Evolutionary conservation across 2,888 invertebrate genomes (phyloP).

Genomic region (Acanthacorydalis orientalis): DNA sequence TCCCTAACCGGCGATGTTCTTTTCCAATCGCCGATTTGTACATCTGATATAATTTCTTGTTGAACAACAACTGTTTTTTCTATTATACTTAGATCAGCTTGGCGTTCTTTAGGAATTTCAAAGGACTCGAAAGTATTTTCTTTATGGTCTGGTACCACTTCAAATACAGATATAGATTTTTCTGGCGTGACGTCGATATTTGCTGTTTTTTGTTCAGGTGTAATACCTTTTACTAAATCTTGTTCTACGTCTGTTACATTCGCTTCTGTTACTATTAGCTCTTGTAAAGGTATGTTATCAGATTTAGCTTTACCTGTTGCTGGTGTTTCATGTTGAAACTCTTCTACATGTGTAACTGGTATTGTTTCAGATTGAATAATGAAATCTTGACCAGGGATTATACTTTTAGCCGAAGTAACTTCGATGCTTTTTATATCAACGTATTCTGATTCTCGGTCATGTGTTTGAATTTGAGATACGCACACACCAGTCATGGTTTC

Average conservation of each 20-base stretch:
- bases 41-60: constrained; percentile 28
- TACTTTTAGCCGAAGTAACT: constrained; percentile 24
- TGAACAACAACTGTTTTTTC: constrained; percentile 32
- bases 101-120: constrained; percentile 25
- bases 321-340: constrained; percentile 25
- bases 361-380: constrained; percentile 30
- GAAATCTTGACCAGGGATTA: constrained; percentile 27
- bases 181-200: constrained; percentile 34
- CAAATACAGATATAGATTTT: constrained; percentile 42
- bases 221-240: constrained; percentile 28
- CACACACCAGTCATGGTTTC: constrained; percentile 22
- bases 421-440: constrained; percentile 21
- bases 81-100: constrained; percentile 35
- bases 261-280: constrained; percentile 33
- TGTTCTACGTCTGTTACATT: constrained; percentile 35
- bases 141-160: constrained; percentile 32
- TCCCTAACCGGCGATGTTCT: constrained; percentile 25
- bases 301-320: constrained; percentile 30
- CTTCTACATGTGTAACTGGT: constrained; percentile 26
- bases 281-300: constrained; percentile 28
- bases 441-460: constrained; percentile 29
- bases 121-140: constrained; percentile 29
- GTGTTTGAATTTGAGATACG: constrained; percentile 25
- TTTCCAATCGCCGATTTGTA: constrained; percentile 27
- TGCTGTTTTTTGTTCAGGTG: constrained; percentile 35